Evolutionary conservation across 2,888 invertebrate genomes (phyloP).

Genomic region (Bembecia ichneumoniformis): DNA sequence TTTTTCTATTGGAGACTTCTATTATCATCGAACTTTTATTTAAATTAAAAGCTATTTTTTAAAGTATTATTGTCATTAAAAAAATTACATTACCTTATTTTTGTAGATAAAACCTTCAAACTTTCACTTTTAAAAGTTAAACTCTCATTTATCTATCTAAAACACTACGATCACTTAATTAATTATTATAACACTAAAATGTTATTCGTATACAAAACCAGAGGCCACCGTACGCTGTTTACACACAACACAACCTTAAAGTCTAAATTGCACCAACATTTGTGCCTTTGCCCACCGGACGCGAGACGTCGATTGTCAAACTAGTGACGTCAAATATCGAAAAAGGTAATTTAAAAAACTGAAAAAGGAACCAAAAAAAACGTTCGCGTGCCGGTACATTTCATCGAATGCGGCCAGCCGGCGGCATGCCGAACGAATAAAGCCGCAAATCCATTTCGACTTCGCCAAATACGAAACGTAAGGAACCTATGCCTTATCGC

Average conservation of each 20-base stretch:
- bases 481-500: slow-evolving; percentile 23
- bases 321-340: slow-evolving; percentile 39
- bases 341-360: slow-evolving; percentile 35
- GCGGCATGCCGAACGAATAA: slow-evolving; percentile 41
- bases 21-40: too few relatives aligned
- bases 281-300: slow-evolving; percentile 9
- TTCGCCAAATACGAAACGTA: slow-evolving; percentile 6
- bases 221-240: slow-evolving; percentile 14
- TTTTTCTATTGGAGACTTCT: neutral
- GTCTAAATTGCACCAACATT: slow-evolving; percentile 6
- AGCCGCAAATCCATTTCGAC: slow-evolving; percentile 27
- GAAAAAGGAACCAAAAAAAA: slow-evolving; percentile 51
- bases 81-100: neutral
- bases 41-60: too few relatives aligned
- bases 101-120: neutral
- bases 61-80: neutral
- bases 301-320: slow-evolving; percentile 16
- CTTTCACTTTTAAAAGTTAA: neutral
- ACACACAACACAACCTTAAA: slow-evolving; percentile 10
- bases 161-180: neutral
- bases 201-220: slow-evolving; percentile 17
- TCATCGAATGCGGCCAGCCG: slow-evolving; percentile 56
- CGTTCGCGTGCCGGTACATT: slow-evolving; percentile 66
- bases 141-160: neutral
- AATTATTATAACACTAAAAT: slow-evolving; percentile 6